phyloP scores from a whole-genome alignment of 2,113 vertebrate genomes.

The Chaetorhynchus papuensis region DNA sequence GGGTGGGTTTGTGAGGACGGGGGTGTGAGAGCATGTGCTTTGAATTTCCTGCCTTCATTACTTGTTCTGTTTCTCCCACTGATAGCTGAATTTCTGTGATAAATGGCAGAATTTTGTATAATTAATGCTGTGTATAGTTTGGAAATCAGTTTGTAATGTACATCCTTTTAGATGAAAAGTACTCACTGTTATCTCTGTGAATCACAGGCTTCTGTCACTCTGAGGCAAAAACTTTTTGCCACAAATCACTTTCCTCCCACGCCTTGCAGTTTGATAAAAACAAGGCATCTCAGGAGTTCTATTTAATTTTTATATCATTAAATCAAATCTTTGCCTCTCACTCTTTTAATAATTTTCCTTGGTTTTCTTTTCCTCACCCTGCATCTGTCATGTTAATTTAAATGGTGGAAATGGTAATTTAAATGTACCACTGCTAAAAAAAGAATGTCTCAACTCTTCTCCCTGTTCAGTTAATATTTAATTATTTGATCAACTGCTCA shows the following conservation, averaged over 20 bases:
- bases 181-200: not conserved
- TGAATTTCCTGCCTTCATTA: not conserved
- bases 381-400: not conserved
- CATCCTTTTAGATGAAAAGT: not conserved
- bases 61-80: not conserved
- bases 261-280: not conserved
- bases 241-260: not conserved
- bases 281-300: not conserved
- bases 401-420: not conserved
- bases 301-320: not conserved
- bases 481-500: not conserved
- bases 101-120: not conserved
- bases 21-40: not conserved
- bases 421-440: not conserved
- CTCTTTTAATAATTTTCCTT: not conserved
- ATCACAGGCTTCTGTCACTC: not conserved
- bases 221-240: not conserved
- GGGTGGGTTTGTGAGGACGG: not conserved
- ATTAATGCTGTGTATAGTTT: not conserved
- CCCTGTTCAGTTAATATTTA: not conserved
- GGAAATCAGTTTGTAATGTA: not conserved
- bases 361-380: not conserved
- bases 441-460: not conserved
- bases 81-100: not conserved
- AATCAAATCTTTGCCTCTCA: not conserved